Evolutionary conservation across 2,888 invertebrate species (phyloP).

Genomic region (Caenorhabditis angaria): DNA sequence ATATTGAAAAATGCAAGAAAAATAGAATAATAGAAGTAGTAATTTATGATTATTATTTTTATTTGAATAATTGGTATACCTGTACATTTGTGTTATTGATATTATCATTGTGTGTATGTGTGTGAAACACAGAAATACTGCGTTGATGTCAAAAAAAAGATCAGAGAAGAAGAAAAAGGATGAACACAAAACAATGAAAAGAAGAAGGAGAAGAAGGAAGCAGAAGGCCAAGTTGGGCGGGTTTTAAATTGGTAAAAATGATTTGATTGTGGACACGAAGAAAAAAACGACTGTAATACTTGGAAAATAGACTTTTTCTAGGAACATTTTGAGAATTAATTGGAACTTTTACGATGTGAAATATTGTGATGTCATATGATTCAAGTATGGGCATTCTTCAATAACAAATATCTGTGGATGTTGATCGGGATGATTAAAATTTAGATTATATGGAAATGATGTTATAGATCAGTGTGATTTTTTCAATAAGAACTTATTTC

Average conservation of each 20-base stretch:
- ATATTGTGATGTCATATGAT: too few relatives aligned
- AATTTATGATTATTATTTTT: not conserved
- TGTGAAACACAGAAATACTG: not conserved
- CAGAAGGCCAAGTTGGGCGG: constrained; percentile 3
- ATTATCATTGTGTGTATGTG: constrained; percentile 1
- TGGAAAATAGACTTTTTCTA: too few relatives aligned
- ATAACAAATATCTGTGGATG: too few relatives aligned
- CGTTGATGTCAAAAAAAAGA: not conserved
- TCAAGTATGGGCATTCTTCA: too few relatives aligned
- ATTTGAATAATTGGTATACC: too few relatives aligned
- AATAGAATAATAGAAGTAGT: not conserved
- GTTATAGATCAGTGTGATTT: too few relatives aligned
- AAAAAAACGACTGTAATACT: not conserved
- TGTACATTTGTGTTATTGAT: not conserved
- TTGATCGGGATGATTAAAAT: too few relatives aligned
- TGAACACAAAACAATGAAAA: not conserved
- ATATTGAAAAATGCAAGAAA: not conserved
- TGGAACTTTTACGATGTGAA: too few relatives aligned
- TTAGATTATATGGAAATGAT: too few relatives aligned
- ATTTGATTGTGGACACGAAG: too few relatives aligned
- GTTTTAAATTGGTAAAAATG: not conserved
- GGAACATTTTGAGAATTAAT: too few relatives aligned
- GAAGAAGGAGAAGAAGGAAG: constrained; percentile 1
- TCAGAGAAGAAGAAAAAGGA: not conserved
- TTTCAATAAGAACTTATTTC: too few relatives aligned